Conservation (phyloP, 2,113 vertebrate species). For the Erythrocercus mccallii region DNA sequence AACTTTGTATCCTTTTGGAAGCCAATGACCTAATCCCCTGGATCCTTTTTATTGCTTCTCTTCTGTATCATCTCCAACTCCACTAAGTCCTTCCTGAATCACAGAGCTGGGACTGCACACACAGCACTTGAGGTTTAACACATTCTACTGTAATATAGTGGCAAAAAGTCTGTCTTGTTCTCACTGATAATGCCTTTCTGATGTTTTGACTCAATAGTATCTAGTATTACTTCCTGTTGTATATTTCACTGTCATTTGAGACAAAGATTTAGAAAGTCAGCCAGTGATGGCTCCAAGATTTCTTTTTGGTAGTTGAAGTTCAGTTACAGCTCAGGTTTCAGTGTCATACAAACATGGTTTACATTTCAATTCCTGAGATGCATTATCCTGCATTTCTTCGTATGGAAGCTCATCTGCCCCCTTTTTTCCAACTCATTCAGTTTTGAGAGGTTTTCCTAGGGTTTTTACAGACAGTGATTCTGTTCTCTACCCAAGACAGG, state of each 20-base stretch:
- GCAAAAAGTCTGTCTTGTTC: neutral
- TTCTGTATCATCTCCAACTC: rapidly evolving
- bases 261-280: neutral
- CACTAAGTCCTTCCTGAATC: neutral
- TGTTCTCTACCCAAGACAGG: neutral
- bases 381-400: neutral
- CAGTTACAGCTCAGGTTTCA: neutral
- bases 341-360: neutral
- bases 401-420: neutral
- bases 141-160: neutral
- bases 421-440: neutral
- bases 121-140: neutral
- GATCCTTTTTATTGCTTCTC: neutral
- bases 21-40: neutral
- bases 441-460: neutral
- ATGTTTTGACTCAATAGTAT: neutral
- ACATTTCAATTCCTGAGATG: neutral
- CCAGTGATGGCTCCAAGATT: neutral
- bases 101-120: neutral
- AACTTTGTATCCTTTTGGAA: neutral
- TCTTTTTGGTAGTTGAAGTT: neutral
- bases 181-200: neutral
- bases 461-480: neutral
- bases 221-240: neutral
- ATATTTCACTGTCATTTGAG: neutral